Evolutionary conservation across 2,113 vertebrate species (phyloP), one percentile per base, ranked within the genome.

Genomic region (Chauna torquata): DNA sequence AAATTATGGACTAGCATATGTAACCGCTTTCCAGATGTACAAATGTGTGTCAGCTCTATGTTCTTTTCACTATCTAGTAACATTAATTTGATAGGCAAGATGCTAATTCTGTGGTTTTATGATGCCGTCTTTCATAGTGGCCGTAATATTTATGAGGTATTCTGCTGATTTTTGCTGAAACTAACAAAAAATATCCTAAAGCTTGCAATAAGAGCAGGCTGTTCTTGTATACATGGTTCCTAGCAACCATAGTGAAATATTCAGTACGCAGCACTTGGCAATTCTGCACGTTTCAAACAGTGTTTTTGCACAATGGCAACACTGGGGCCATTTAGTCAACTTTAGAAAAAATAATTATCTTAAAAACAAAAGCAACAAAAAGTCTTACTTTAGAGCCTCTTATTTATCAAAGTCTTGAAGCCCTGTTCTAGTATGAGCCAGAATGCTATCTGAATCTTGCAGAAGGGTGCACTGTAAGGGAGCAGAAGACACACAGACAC

Each of bases 91-190:
- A 81, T 94, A 89, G 80, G 55, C 25, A 5, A 80, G 66, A 77
- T 65, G 64, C 49, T 97, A 92, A 58, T 96, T 96, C 30, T 68
- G 30, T 91, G 20, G 69, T 84, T 95, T 65, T 88, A 3, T 52
- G 58, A 65, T 81, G 42, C 85, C 95, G 86, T 32, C 68, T 92
- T 86, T 84, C 15, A 40, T 77, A 66, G 70, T 74, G 55, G 32
- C 38, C 78, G 91, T 94, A 93, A 88, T 96, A 96, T 96, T 97
- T 94, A 96, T 95, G 91, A 87, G 58, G 23, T 65, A 57, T 77
- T 84, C 18, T 49, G 38, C 55, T 83, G 76, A 83, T 70, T 97
- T 95, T 86, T 96, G 93, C 96, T 95, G 96, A 97, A 97, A 84
- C 50, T 24, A 87, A 93, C 82, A 88, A 69, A 83, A 97, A 95